Evolutionary conservation across 2,113 vertebrate genomes (phyloP).

Genomic region (Caranx melampygus): DNA sequence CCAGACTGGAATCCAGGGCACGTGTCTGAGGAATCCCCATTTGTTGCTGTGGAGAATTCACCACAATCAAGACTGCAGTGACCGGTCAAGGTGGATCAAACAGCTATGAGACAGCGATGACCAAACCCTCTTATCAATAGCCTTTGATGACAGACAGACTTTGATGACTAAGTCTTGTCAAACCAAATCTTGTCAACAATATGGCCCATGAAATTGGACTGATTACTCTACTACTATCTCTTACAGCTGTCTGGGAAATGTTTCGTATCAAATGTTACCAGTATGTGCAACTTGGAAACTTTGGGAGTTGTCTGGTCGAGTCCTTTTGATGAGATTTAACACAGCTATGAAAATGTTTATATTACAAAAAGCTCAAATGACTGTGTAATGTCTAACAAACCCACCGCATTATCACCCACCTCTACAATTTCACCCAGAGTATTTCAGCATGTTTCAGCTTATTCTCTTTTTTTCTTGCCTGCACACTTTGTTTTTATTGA

Average conservation of each 20-base stretch:
- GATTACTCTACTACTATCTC: neutral
- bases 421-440: neutral
- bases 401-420: neutral
- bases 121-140: constrained; percentile 4
- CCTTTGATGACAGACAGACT: neutral
- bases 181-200: neutral
- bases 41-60: constrained; percentile 53
- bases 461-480: neutral
- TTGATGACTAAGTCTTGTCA: neutral
- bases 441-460: neutral
- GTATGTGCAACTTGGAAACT: neutral
- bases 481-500: neutral
- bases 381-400: no score
- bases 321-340: neutral
- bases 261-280: neutral
- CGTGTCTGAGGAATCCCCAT: constrained; percentile 65
- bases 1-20: constrained; percentile 58
- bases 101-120: constrained; percentile 1
- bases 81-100: constrained; percentile 41
- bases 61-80: constrained; percentile 23
- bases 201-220: neutral
- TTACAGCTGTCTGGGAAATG: neutral
- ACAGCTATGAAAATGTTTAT: neutral
- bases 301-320: neutral
- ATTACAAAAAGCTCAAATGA: neutral